Conservation (phyloP, 1,140 invertebrate genomes). For the Sinella curviseta region DNA sequence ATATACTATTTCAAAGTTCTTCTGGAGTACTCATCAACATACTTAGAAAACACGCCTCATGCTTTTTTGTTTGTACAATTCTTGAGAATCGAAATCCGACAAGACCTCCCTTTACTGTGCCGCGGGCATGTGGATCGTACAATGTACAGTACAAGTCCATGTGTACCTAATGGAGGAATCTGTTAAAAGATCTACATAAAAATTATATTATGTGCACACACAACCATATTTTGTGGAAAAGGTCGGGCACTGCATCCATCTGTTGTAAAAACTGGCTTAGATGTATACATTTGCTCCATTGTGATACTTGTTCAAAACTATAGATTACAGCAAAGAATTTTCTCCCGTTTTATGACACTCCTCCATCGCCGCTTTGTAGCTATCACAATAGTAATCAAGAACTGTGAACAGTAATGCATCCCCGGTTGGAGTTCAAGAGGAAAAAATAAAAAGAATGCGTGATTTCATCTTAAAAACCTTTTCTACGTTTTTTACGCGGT, state of each 20-base stretch:
- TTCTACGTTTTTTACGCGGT: no score
- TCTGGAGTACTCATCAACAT: background rate
- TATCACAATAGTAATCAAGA: no score
- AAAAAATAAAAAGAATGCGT: background rate
- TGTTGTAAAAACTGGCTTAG: constrained; percentile 19
- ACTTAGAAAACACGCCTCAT: background rate
- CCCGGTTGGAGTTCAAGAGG: no score
- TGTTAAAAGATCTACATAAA: constrained; percentile 8
- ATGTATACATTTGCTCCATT: background rate
- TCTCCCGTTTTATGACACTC: constrained; percentile 14
- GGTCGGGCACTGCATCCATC: constrained; percentile 15
- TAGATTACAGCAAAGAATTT: background rate
- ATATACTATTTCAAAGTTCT: background rate
- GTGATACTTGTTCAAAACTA: background rate
- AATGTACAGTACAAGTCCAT: background rate
- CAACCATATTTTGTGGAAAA: constrained; percentile 22
- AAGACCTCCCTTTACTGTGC: constrained; percentile 18
- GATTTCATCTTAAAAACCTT: background rate
- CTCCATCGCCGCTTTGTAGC: background rate
- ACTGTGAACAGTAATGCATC: no score
- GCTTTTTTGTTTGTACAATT: background rate
- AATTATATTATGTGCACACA: background rate
- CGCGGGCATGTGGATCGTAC: constrained; percentile 11
- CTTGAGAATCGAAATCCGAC: background rate
- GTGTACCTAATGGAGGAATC: background rate